phyloP scores from a whole-genome alignment of 1,140 invertebrate species.

The Andricus grossulariae region DNA sequence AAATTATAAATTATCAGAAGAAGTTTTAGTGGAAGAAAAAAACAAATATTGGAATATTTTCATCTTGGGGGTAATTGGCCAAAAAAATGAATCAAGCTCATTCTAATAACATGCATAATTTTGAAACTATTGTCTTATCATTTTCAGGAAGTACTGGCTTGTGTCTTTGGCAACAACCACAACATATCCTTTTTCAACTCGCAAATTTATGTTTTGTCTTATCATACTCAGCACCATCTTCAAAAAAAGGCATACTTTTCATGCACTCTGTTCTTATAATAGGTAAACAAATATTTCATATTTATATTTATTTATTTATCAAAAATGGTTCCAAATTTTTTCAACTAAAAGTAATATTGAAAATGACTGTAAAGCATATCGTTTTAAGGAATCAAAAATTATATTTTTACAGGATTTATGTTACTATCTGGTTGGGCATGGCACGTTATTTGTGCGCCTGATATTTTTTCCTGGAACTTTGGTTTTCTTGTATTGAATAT shows the following conservation, averaged over 20 bases:
- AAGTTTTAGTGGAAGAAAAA: too few relatives aligned
- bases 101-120: slow-evolving; percentile 8
- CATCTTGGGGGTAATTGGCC: too few relatives aligned
- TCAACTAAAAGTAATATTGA: too few relatives aligned
- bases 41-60: too few relatives aligned
- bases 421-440: slow-evolving; percentile 91
- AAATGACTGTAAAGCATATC: too few relatives aligned
- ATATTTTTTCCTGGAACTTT: slow-evolving; percentile 93
- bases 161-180: slow-evolving; percentile 72
- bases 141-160: slow-evolving; percentile 65
- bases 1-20: too few relatives aligned
- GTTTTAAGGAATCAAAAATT: background rate
- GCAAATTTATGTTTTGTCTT: slow-evolving; percentile 87
- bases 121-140: slow-evolving; percentile 28
- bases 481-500: slow-evolving; percentile 90
- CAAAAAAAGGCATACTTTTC: slow-evolving; percentile 86
- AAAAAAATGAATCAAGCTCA: too few relatives aligned
- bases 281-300: slow-evolving; percentile 76
- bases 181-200: slow-evolving; percentile 79
- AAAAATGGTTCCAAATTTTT: slow-evolving; percentile 22
- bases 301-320: slow-evolving; percentile 39
- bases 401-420: slow-evolving; percentile 82
- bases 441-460: slow-evolving; percentile 92
- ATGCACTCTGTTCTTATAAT: slow-evolving; percentile 87
- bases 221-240: slow-evolving; percentile 86